Base-by-base conservation (phyloP, 2,888 invertebrate genomes). In the Perizoma flavofasciatum region DNA sequence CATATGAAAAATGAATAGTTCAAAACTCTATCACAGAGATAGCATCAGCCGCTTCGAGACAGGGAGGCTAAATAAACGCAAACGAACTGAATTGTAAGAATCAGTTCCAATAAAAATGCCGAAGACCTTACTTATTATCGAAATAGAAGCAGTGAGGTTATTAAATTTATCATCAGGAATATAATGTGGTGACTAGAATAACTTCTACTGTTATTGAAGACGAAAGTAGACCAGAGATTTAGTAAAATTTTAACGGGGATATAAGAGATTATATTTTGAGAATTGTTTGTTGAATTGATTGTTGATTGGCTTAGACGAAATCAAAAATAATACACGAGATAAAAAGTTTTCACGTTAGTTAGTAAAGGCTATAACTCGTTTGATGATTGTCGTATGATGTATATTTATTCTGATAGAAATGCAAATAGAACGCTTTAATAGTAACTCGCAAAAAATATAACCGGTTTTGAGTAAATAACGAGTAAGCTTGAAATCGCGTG, bases 1-100 rank as follows among this genome's bases (percentile, higher is more conserved):
- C 39, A 61, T 48, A 72, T 67, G 66, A 72, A 68, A 72, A 68
- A 70, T 69, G 59, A 73, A 62, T 55, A 57, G 51, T 52, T 55
- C 56, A 53, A 63, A 65, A 68, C 41, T 56, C 49, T 39, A 62
- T 71, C 55, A 62, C 54, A 66, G 55, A 63, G 67, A 71, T 70
- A 68, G 59, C 50, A 72, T 67, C 66, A 49, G 52, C 8, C 51
- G 53, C 50, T 56, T 54, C 52, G 59, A 46, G 55, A 61, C 47
- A n/a, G 49, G 49, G 60, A 61, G 59, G 44, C 46, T 45, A 39
- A 61, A 22, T 22, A 3, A 22, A 22, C 22, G 22, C 22, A 22
- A 65, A 46, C 55, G 48, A 44, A 57, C 58, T 59, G 61, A 55
- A 66, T 66, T 68, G 48, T 63, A 58, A 61, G 54, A 63, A 58